Evolutionary conservation across 1,140 invertebrate species (phyloP).

Genomic region (Drosophila tropicalis): DNA sequence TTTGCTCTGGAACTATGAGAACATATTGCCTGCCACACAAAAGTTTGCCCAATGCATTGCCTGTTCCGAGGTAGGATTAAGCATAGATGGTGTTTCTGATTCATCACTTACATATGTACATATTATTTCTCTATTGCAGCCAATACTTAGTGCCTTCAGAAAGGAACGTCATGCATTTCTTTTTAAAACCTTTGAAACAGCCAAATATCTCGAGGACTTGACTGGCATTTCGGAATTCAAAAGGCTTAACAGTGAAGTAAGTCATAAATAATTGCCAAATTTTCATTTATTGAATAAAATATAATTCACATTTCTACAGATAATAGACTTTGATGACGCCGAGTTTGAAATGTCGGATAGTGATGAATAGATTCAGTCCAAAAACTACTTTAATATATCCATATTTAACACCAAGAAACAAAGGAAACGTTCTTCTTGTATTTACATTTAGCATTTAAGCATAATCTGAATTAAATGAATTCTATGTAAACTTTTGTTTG

Average conservation of each 20-base stretch:
- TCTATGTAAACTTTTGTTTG: constrained; percentile 3
- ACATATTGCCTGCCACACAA: constrained; percentile 91
- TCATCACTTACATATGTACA: not conserved
- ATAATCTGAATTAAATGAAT: constrained; percentile 1
- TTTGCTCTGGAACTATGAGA: constrained; percentile 92
- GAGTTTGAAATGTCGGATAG: constrained; percentile 75
- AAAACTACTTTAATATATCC: not conserved
- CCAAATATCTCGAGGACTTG: constrained; percentile 93
- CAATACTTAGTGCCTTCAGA: constrained; percentile 61
- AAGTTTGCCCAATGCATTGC: constrained; percentile 96
- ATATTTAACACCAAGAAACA: not conserved
- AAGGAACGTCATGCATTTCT: constrained; percentile 90
- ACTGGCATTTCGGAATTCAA: constrained; percentile 90
- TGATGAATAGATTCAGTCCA: constrained; percentile 45
- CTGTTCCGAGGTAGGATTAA: constrained; percentile 87
- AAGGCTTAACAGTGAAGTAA: constrained; percentile 67
- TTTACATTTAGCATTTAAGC: constrained; percentile 9
- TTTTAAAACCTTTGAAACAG: constrained; percentile 92
- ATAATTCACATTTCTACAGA: constrained; percentile 43
- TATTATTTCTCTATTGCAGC: constrained; percentile 38
- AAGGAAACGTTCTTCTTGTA: not conserved
- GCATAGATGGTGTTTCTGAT: not conserved
- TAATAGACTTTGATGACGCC: constrained; percentile 79
- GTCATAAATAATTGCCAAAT: not conserved
- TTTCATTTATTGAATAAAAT: not conserved